Evolutionary conservation across 2,113 vertebrate genomes (phyloP).

Genomic region (Malurus melanocephalus): DNA sequence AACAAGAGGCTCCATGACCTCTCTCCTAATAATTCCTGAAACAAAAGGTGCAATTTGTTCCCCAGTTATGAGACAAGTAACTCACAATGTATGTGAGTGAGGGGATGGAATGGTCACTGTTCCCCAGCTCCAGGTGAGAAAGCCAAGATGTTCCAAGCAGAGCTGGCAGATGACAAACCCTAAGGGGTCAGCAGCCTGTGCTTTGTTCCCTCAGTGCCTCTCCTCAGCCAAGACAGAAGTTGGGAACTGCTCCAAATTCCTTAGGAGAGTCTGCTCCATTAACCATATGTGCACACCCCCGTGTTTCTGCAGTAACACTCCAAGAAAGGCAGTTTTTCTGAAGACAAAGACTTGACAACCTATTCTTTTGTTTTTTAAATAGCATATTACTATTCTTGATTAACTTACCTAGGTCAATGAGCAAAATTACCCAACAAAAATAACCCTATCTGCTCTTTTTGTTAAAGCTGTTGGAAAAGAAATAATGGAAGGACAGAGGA

Average conservation of each 20-base stretch:
- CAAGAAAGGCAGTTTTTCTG: not conserved
- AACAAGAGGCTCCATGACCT: not conserved
- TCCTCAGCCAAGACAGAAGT: not conserved
- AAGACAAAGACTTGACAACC: not conserved
- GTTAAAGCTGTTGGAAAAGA: not conserved
- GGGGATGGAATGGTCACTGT: not conserved
- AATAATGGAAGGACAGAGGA: not conserved
- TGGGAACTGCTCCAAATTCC: not conserved
- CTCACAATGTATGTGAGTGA: accelerated
- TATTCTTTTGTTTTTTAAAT: not conserved
- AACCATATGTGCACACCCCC: not conserved
- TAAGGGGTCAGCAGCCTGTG: not conserved
- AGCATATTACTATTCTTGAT: not conserved
- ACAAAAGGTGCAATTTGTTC: not conserved
- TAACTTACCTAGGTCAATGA: not conserved
- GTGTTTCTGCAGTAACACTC: not conserved
- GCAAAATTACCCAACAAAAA: not conserved
- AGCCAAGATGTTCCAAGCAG: not conserved
- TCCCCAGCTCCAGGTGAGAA: not conserved
- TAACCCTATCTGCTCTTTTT: not conserved
- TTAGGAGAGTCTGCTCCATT: not conserved
- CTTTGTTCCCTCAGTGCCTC: not conserved
- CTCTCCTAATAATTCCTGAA: not conserved
- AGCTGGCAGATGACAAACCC: not conserved
- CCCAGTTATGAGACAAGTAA: not conserved